Conservation (phyloP, 2,797 vertebrate genomes). For the Pogonophryne albipinna region DNA sequence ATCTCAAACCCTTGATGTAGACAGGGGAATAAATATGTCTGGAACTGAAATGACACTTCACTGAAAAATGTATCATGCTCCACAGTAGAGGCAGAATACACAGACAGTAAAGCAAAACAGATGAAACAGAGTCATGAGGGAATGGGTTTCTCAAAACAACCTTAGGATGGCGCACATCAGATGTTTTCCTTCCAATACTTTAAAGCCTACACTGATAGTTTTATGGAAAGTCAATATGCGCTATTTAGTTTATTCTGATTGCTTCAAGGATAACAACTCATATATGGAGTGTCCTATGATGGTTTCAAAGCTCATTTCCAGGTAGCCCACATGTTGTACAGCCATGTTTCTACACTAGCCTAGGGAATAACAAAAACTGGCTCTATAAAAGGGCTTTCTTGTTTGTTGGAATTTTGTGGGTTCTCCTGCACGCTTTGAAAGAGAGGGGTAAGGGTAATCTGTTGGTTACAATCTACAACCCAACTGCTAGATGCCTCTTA, state of each 20-base stretch:
- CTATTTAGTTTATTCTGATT: conserved; percentile 53
- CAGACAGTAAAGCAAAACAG: conserved; percentile 44
- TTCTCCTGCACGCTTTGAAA: too few species aligned
- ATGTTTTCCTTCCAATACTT: conserved; percentile 41
- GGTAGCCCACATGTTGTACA: too few species aligned
- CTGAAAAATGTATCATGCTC: conserved; percentile 83
- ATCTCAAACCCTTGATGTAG: conserved; percentile 57
- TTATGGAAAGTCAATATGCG: conserved; percentile 41
- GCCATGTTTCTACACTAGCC: too few species aligned
- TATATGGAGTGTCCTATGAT: conserved; percentile 19
- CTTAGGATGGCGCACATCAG: conserved; percentile 17
- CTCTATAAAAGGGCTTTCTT: too few species aligned
- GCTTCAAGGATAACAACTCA: conserved; percentile 48
- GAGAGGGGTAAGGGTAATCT: too few species aligned
- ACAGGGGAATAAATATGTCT: conserved; percentile 72
- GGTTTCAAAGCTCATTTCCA: too few species aligned
- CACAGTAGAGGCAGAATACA: conserved; percentile 56
- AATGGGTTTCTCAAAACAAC: conserved; percentile 57
- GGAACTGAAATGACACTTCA: conserved; percentile 77
- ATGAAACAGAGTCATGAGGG: conserved; percentile 48
- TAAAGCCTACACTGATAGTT: conserved; percentile 44
- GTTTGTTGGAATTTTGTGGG: too few species aligned
- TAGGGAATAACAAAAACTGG: too few species aligned
- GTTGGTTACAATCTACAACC: too few species aligned
- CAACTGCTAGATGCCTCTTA: too few species aligned